These are phyloP conservation scores for Smithornis capensis DNA, from an alignment of 2,113 vertebrate species.

Conservation along the genomic window DNA sequence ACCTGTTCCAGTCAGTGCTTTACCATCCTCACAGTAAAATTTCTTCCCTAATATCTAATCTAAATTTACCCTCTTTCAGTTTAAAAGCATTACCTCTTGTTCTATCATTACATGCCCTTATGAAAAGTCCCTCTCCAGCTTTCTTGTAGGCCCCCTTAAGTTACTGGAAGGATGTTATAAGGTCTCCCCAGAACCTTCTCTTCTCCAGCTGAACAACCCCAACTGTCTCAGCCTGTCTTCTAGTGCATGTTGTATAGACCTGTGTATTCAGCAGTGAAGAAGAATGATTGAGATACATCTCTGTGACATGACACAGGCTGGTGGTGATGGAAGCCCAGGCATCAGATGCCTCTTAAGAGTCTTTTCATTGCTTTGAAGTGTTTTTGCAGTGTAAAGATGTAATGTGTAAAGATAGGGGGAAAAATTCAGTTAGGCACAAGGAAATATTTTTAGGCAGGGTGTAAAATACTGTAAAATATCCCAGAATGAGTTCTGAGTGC, in stretches of 20 bases:
- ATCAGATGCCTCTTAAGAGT: neutral
- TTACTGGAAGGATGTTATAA: neutral
- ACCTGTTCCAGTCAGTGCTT: neutral
- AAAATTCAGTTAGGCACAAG: neutral
- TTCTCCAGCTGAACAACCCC: neutral
- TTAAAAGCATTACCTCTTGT: neutral
- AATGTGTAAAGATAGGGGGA: too few species aligned
- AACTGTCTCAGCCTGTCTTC: neutral
- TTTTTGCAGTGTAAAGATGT: neutral
- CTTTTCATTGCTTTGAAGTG: constrained; percentile 19
- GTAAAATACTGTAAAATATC: neutral
- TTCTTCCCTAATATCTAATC: neutral
- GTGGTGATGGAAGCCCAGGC: neutral
- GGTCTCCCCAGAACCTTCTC: neutral
- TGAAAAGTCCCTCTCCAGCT: neutral
- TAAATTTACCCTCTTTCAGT: neutral
- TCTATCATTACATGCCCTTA: neutral
- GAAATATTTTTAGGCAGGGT: neutral
- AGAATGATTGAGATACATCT: neutral
- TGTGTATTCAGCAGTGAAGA: neutral
- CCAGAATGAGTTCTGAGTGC: neutral
- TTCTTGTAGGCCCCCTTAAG: neutral
- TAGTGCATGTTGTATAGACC: neutral
- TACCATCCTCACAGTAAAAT: neutral
- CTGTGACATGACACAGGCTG: neutral